Evolutionary conservation across 2,888 invertebrate species (phyloP).

Genomic region (Calephelis perditalis): DNA sequence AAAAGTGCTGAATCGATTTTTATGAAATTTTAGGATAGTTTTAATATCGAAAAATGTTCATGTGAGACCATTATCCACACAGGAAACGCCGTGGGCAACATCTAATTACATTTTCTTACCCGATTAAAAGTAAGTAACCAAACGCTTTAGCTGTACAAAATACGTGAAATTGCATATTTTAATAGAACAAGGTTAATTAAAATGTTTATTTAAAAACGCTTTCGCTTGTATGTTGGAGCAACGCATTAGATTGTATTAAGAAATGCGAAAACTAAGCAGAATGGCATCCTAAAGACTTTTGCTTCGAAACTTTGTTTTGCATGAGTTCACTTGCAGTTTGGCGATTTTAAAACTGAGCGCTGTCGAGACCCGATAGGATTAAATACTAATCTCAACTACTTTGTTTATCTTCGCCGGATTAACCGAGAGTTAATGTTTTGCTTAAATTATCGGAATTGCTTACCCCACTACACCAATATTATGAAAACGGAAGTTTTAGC

Average conservation of each 20-base stretch:
- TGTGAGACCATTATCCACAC: too few species aligned
- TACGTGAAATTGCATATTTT: too few species aligned
- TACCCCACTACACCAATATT: slow-evolving; percentile 5
- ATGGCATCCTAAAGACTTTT: slow-evolving; percentile 70
- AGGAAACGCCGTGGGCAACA: too few species aligned
- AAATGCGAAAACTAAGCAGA: slow-evolving; percentile 75
- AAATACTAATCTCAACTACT: slow-evolving; percentile 46
- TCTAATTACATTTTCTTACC: too few species aligned
- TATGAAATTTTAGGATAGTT: too few species aligned
- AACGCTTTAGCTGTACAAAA: too few species aligned
- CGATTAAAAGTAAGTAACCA: too few species aligned
- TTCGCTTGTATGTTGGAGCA: slow-evolving; percentile 35
- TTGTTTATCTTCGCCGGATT: slow-evolving; percentile 17
- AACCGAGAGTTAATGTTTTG: slow-evolving; percentile 5
- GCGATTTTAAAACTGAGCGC: slow-evolving; percentile 53
- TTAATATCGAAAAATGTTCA: too few species aligned
- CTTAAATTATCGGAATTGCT: slow-evolving; percentile 6
- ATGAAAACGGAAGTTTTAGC: neutral
- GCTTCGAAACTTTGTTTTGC: slow-evolving; percentile 68
- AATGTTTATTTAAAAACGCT: slow-evolving; percentile 31
- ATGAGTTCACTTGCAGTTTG: slow-evolving; percentile 56
- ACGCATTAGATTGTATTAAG: slow-evolving; percentile 68
- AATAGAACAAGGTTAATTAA: neutral
- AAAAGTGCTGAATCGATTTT: too few species aligned
- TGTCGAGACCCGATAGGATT: slow-evolving; percentile 44